A percentile compares a stretch with the other conserved stretches of the same genome.
These are phyloP conservation scores for Melieria omissa DNA, from an alignment of 2,888 invertebrate genomes.

Conservation along the genomic window DNA sequence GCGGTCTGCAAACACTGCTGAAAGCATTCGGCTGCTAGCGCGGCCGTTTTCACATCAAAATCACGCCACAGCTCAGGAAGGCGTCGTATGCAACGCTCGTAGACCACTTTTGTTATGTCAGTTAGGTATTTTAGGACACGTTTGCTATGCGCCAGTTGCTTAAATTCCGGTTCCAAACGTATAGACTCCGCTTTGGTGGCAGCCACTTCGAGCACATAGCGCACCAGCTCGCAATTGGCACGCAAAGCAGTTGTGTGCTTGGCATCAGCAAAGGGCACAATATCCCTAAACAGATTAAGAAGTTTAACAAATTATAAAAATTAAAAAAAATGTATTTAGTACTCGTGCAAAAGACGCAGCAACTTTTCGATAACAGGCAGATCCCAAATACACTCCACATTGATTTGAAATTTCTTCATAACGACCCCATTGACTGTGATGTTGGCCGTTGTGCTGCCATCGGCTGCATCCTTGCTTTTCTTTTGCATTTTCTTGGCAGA, in stretches of 20 bases:
- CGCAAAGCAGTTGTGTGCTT: slow-evolving; percentile 67
- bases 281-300: slow-evolving; percentile 59
- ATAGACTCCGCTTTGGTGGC: slow-evolving; percentile 53
- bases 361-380: slow-evolving; percentile 57
- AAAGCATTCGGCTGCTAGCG: slow-evolving; percentile 71
- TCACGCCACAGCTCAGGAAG: slow-evolving; percentile 67
- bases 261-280: slow-evolving; percentile 68
- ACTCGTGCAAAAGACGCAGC: slow-evolving; percentile 60
- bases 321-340: neutral
- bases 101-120: slow-evolving; percentile 60
- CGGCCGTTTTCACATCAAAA: slow-evolving; percentile 69
- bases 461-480: slow-evolving; percentile 52
- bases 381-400: slow-evolving; percentile 63
- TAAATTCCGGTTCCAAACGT: slow-evolving; percentile 59
- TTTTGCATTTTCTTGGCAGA: slow-evolving; percentile 39
- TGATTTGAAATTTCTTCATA: slow-evolving; percentile 55
- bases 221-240: slow-evolving; percentile 69
- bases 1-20: slow-evolving; percentile 62
- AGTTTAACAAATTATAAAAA: neutral
- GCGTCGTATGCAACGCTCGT: slow-evolving; percentile 67
- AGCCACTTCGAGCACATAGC: slow-evolving; percentile 68
- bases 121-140: slow-evolving; percentile 58
- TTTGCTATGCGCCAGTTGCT: slow-evolving; percentile 60
- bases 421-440: slow-evolving; percentile 56
- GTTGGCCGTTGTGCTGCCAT: slow-evolving; percentile 48